phyloP scores from a whole-genome alignment of 2,888 invertebrate species.

The Callyntrura guangdongensis region DNA sequence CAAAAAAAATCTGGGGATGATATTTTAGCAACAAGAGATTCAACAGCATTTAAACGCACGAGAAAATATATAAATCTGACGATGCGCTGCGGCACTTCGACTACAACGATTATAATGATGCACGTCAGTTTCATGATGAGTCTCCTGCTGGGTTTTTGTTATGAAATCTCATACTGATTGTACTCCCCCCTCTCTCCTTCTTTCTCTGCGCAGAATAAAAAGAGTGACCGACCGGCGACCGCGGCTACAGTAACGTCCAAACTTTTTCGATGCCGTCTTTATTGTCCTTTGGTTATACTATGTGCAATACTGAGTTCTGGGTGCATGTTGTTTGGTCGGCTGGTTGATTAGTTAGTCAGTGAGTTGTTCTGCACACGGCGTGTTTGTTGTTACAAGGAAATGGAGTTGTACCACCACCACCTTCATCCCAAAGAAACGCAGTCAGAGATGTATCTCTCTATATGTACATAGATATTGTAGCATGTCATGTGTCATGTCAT shows the following conservation, averaged over 20 bases:
- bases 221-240: constrained; percentile 31
- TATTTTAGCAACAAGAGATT: constrained; percentile 18
- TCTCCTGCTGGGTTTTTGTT: constrained; percentile 67
- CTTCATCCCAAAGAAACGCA: no score
- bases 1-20: constrained; percentile 28
- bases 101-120: neutral
- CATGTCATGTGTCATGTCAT: constrained; percentile 46
- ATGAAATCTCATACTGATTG: constrained; percentile 58
- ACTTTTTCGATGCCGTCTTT: neutral
- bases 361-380: neutral
- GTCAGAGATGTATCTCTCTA: no score
- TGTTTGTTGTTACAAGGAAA: neutral
- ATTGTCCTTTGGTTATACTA: constrained; percentile 11
- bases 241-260: neutral
- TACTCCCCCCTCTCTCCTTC: no score
- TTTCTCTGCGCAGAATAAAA: constrained; percentile 2
- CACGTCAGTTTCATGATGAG: constrained; percentile 72
- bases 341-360: constrained; percentile 14
- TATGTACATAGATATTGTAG: neutral
- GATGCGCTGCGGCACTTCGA: no score
- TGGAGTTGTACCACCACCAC: neutral
- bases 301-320: no score
- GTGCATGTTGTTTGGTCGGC: neutral
- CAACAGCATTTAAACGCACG: no score
- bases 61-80: no score